phyloP scores from a whole-genome alignment of 2,888 invertebrate species.

The Parasteatoda lunata region DNA sequence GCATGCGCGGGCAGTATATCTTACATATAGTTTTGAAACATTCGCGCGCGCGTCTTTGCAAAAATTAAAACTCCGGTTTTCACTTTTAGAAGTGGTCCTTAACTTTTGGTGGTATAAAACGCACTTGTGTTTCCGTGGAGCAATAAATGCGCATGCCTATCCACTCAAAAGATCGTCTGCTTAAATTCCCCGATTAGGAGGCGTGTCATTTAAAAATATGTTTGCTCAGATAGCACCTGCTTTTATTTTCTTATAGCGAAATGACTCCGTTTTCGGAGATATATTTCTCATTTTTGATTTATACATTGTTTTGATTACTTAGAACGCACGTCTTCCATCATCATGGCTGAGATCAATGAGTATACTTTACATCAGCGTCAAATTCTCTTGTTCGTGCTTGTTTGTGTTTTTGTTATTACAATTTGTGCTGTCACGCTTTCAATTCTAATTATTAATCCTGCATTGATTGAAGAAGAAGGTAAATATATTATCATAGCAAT shows the following conservation, averaged over 20 bases:
- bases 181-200: neutral
- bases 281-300: neutral
- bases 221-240: neutral
- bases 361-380: conserved; percentile 28
- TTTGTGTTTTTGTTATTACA: conserved; percentile 41
- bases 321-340: neutral
- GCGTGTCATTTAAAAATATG: conserved; percentile 14
- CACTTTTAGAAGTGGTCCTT: too few species aligned
- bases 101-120: too few species aligned
- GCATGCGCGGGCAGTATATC: too few species aligned
- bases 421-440: conserved; percentile 30
- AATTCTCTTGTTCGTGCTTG: conserved; percentile 9
- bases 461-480: conserved; percentile 19
- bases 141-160: too few species aligned
- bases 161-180: conserved; percentile 15
- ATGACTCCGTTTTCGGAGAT: neutral
- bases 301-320: neutral
- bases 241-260: neutral
- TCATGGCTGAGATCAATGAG: conserved; percentile 31
- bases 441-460: conserved; percentile 22
- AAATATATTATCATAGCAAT: neutral
- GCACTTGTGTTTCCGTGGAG: too few species aligned
- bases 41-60: too few species aligned
- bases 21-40: too few species aligned
- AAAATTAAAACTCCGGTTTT: too few species aligned